These are phyloP conservation scores for Microcebus ravelobensis DNA, from an alignment of 2,113 vertebrate genomes.

Conservation along the genomic window DNA sequence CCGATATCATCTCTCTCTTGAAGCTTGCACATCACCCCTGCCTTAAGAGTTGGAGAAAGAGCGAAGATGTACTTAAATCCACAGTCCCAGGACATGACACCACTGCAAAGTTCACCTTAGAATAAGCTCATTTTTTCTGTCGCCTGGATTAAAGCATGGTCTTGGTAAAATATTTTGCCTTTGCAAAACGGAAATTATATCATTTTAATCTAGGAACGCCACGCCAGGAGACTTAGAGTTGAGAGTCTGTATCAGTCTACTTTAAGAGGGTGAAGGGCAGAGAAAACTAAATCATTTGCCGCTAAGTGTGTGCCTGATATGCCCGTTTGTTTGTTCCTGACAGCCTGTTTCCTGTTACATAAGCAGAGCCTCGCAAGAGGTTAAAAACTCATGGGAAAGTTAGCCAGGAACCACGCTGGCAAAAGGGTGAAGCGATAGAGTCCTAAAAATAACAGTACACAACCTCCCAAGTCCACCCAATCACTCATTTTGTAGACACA, in stretches of 20 bases:
- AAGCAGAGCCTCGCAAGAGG: slow-evolving; percentile 91
- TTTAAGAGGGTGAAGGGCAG: slow-evolving; percentile 75
- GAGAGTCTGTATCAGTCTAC: slow-evolving; percentile 65
- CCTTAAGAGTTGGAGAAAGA: slow-evolving; percentile 92
- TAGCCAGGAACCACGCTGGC: slow-evolving; percentile 86
- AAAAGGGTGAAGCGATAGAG: slow-evolving; percentile 83
- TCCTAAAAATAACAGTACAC: slow-evolving; percentile 88
- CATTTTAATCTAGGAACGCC: slow-evolving; percentile 49
- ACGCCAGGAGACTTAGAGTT: slow-evolving; percentile 42
- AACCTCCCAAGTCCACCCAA: slow-evolving; percentile 71
- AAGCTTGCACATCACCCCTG: slow-evolving; percentile 92
- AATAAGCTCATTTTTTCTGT: slow-evolving; percentile 75
- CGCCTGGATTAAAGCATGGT: slow-evolving; percentile 68
- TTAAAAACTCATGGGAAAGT: slow-evolving; percentile 94
- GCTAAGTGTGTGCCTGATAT: slow-evolving; percentile 83
- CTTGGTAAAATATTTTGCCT: neutral
- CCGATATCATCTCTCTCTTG: slow-evolving; percentile 93
- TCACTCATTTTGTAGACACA: slow-evolving; percentile 37
- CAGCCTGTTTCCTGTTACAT: slow-evolving; percentile 91
- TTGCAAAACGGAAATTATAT: slow-evolving; percentile 42
- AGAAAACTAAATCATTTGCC: slow-evolving; percentile 80
- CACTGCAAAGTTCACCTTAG: slow-evolving; percentile 72
- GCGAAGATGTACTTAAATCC: slow-evolving; percentile 96
- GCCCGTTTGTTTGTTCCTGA: slow-evolving; percentile 89
- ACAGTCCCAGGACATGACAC: slow-evolving; percentile 96